Base-by-base conservation (phyloP, 1,140 invertebrate species). In the Drosophila nannoptera region DNA sequence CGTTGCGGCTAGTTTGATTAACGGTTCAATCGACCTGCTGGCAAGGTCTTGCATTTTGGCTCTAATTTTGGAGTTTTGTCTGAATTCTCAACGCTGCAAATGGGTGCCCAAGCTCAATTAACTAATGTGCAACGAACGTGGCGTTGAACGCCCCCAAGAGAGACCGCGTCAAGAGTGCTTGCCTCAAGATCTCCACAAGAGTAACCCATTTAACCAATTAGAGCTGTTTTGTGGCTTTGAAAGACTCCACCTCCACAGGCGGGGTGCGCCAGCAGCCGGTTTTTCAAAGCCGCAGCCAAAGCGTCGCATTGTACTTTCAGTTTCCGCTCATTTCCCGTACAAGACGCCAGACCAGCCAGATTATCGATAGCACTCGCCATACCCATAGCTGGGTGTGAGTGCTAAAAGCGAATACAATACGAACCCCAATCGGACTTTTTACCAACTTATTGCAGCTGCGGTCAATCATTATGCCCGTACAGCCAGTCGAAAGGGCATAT, bases 181-280 rank as follows among this genome's bases (percentile, higher is more conserved):
- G 78, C 38, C 55, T 67, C 52, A 69, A 70, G 67, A 67, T 71
- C 60, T 43, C 62, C 43, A 75, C 65, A 65, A 78, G 66, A 68
- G 71, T 71, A 66, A 52, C 59, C 80, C 76, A 76, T 83, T 84
- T 78, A 69, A 72, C 78, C 80, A 78, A 83, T 83, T 83, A 84
- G 73, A 74, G 64, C 68, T 66, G 56, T 78, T 67, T 22, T 55
- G 66, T 12, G 68, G 68, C 68, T 52, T 65, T 74, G 71, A 78
- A 82, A 72, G 80, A 46, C 78, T 84, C 80, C 78, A 83, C 78
- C 78, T 76, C 80, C 78, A 65, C 81, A 78, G 42, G 61, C 29
- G 45, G 63, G 78, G 78, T 76, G 78, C 78, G 78, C 49, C 78
- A 55, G 40, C 59, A 73, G 65, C 80, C 73, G 69, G 72, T 78